A percentile compares a stretch with the other conserved stretches of the same genome.
Evolutionary conservation across 2,888 invertebrate genomes (phyloP).

Genomic region (Erebia palarica): DNA sequence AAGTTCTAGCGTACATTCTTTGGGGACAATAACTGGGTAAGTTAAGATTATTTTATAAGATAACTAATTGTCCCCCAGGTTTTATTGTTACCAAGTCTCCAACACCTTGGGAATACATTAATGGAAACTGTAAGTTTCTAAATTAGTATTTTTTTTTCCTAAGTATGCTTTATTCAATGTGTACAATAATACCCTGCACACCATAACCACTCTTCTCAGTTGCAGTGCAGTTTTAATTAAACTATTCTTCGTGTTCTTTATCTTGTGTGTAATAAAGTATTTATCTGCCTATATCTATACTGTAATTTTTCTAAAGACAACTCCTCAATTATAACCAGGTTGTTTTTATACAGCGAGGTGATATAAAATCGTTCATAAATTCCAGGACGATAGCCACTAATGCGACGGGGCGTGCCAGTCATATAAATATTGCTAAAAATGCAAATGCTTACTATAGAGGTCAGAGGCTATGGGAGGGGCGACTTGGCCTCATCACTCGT

Average conservation of each 20-base stretch:
- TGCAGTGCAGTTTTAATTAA: no score
- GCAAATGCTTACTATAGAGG: conserved; percentile 44
- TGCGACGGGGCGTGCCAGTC: conserved; percentile 35
- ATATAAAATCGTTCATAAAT: conserved; percentile 30
- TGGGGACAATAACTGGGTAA: conserved; percentile 58
- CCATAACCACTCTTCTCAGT: no score
- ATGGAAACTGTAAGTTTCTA: no score
- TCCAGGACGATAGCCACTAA: conserved; percentile 44
- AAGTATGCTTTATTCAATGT: no score
- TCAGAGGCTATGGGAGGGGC: conserved; percentile 58
- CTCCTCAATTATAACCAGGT: not conserved
- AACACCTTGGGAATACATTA: no score
- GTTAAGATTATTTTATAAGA: conserved; percentile 24
- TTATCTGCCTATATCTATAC: not conserved
- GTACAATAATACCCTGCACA: no score
- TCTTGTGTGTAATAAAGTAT: no score
- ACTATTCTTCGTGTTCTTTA: no score
- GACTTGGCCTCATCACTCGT: conserved; percentile 49
- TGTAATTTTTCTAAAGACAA: not conserved
- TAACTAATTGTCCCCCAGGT: not conserved
- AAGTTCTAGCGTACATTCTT: conserved; percentile 65
- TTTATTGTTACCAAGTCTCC: not conserved
- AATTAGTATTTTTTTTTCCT: no score
- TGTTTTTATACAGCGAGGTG: conserved; percentile 8
- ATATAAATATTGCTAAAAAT: conserved; percentile 36